Conservation (phyloP, 2,888 invertebrate species). For the Drosophila mulleri region DNA sequence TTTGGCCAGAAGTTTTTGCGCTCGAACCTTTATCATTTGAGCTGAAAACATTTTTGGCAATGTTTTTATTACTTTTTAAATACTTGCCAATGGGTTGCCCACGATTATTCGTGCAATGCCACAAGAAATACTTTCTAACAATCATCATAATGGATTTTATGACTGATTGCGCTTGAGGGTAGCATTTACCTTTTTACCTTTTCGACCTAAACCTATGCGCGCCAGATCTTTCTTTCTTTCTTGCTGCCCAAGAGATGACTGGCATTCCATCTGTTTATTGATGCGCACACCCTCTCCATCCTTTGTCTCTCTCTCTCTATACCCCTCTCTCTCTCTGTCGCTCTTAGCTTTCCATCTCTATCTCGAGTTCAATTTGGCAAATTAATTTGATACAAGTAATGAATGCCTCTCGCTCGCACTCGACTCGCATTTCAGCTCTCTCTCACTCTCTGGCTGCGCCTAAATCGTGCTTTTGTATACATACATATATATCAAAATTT, state of each 20-base stretch:
- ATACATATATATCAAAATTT: conserved; percentile 3
- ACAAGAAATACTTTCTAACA: conserved; percentile 61
- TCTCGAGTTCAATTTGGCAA: conserved; percentile 58
- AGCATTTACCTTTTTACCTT: conserved; percentile 55
- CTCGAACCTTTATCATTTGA: conserved; percentile 64
- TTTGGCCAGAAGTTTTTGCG: conserved; percentile 41
- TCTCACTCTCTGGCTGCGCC: not conserved
- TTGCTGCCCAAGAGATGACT: conserved; percentile 25
- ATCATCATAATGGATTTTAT: conserved; percentile 64
- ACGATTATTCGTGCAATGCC: conserved; percentile 66
- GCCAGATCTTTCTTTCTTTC: conserved; percentile 22
- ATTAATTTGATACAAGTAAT: conserved; percentile 64
- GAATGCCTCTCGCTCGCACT: conserved; percentile 4
- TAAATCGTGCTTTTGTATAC: not conserved
- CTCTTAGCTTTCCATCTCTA: not conserved
- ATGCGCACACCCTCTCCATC: not conserved
- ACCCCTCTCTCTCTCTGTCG: not conserved
- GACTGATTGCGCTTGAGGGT: conserved; percentile 55
- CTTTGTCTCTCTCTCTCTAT: not conserved
- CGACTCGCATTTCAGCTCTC: not conserved
- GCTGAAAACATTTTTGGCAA: conserved; percentile 64
- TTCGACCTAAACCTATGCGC: conserved; percentile 35
- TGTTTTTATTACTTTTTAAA: conserved; percentile 82
- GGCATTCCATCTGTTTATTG: conserved; percentile 46
- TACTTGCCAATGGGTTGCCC: conserved; percentile 59